Conservation (phyloP, 1,140 invertebrate genomes). For the Diabrotica virgifera region DNA sequence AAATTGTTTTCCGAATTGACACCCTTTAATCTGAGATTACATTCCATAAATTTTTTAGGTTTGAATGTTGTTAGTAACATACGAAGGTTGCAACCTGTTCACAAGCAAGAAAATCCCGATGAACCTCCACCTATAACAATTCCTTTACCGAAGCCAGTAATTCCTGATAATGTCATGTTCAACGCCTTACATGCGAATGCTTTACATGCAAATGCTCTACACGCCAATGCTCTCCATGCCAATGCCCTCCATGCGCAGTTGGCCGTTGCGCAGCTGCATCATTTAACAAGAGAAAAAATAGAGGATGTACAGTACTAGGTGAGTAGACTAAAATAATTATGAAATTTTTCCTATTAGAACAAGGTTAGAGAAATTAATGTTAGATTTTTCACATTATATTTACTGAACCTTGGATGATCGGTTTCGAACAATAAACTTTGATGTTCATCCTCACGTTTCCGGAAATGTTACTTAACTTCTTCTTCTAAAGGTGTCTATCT, state of each 20-base stretch:
- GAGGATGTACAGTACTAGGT: not conserved
- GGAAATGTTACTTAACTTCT: too few species aligned
- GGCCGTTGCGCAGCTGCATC: constrained; percentile 8
- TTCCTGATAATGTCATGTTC: constrained; percentile 35
- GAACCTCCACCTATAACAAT: constrained; percentile 42
- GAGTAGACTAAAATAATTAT: not conserved
- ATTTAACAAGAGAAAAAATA: constrained; percentile 13
- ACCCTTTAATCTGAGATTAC: not conserved
- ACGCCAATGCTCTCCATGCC: constrained; percentile 28
- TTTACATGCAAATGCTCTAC: constrained; percentile 11
- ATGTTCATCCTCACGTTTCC: too few species aligned
- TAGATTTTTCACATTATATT: too few species aligned
- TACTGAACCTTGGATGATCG: too few species aligned
- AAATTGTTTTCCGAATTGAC: not conserved
- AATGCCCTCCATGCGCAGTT: constrained; percentile 28
- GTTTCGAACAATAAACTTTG: too few species aligned
- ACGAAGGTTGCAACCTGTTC: constrained; percentile 39
- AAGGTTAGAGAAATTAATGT: too few species aligned
- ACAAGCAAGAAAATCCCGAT: constrained; percentile 37
- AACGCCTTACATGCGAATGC: constrained; percentile 26
- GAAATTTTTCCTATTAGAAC: too few species aligned
- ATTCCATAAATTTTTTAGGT: constrained; percentile 27
- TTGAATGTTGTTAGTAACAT: constrained; percentile 46
- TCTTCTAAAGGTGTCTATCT: too few species aligned
- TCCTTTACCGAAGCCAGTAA: constrained; percentile 38